Base-by-base conservation (phyloP, 2,797 vertebrate genomes). In the Odontamblyopus lacepedii region DNA sequence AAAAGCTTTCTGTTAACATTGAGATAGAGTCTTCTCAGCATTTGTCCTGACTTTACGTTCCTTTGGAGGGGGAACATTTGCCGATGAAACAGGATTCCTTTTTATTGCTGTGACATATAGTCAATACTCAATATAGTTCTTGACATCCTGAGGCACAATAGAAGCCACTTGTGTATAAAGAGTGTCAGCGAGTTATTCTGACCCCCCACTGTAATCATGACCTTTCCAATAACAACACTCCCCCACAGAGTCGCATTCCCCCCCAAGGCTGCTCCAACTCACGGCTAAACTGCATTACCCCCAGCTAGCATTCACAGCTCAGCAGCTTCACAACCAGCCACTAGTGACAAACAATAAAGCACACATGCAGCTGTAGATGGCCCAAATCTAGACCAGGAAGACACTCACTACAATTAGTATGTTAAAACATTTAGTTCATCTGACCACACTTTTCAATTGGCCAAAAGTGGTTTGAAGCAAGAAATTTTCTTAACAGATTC, bases 121-220 rank as follows among this genome's bases (percentile, higher is more conserved):
- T 95, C 93, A 93, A 94, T 94, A 93, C 92, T 93, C 92, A 94
- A 94, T 94, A 94, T 94, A 93, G 92, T 91, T 91, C 90, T 90
- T 78, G 89, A 92, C 89, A 90, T 90, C 91, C 92, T 11, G 82
- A 90, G 91, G 93, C 88, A 85, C 87, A 84, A 78, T 85, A 81
- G 90, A 90, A 90, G 89, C 89, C 91, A 90, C 90, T 92, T 88
- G 92, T 92, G 92, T 92, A 92, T 91, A 93, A 90, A 88, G 91
- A 92, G 87, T 93, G 92, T 92, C 89, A 93, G 91, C 90, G 82
- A 92, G 92, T 92, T 93, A 91, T 93, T 94, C 90, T 93, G 92
- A 94, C 92, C 92, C 90, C 93, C 92, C 88, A 90, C 92, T 94
- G 93, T 93, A 94, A 94, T 94, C 92, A 93, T 92, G 93, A 93